phyloP scores from a whole-genome alignment of 2,888 invertebrate species.

The Papilio gigon region DNA sequence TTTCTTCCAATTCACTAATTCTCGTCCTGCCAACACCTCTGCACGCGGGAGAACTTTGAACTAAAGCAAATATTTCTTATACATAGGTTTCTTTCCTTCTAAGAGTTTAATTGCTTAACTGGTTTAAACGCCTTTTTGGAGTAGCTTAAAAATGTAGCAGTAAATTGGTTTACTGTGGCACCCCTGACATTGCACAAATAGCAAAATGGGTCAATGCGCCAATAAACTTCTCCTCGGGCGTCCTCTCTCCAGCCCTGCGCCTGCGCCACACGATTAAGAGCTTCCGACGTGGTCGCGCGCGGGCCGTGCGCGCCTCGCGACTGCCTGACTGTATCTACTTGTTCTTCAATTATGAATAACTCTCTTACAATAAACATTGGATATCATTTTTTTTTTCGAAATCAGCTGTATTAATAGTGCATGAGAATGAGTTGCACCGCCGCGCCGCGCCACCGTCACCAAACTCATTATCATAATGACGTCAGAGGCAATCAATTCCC shows the following conservation, averaged over 20 bases:
- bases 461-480: constrained; percentile 12
- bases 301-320: too few species aligned
- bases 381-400: too few species aligned
- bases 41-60: too few species aligned
- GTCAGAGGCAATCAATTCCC: constrained; percentile 34
- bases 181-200: constrained; percentile 20
- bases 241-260: constrained; percentile 33
- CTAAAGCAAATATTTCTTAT: too few species aligned
- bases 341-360: too few species aligned
- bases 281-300: constrained; percentile 16
- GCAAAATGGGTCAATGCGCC: constrained; percentile 26
- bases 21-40: background rate
- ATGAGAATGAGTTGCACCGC: background rate
- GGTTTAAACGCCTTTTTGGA: background rate
- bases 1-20: background rate
- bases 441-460: background rate
- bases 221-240: constrained; percentile 10
- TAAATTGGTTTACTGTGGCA: background rate
- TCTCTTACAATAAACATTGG: too few species aligned
- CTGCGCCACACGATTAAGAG: constrained; percentile 28
- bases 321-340: background rate
- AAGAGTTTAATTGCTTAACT: too few species aligned
- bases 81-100: too few species aligned
- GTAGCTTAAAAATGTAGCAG: background rate
- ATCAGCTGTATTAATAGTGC: constrained; percentile 1